Conservation (phyloP, 2,888 invertebrate species). For the Agrotis ipsilon region DNA sequence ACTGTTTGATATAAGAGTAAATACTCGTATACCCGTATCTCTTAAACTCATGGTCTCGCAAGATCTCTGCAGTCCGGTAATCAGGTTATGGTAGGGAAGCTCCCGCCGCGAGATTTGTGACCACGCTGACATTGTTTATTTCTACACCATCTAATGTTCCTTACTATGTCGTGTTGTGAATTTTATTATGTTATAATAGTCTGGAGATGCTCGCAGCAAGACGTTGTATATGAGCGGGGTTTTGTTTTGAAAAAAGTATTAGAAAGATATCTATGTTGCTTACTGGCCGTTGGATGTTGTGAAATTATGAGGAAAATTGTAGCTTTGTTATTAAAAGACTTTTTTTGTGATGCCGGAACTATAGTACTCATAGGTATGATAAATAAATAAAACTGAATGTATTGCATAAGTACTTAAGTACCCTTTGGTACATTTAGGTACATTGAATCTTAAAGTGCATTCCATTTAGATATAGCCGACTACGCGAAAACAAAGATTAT, state of each 20-base stretch:
- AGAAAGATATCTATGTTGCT: slow-evolving; percentile 10
- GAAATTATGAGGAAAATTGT: slow-evolving; percentile 26
- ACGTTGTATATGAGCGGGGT: neutral
- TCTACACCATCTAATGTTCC: slow-evolving; percentile 35
- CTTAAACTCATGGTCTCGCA: slow-evolving; percentile 18
- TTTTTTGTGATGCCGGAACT: neutral
- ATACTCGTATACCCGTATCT: slow-evolving; percentile 7
- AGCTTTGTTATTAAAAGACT: neutral
- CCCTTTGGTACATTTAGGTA: neutral
- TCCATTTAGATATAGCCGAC: no score
- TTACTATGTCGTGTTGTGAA: slow-evolving; percentile 6
- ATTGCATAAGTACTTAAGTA: no score
- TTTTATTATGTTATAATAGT: slow-evolving; percentile 31
- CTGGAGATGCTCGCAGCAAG: slow-evolving; percentile 6
- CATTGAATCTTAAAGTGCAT: neutral
- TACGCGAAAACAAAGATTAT: no score
- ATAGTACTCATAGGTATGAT: no score
- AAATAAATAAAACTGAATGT: no score
- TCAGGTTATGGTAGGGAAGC: slow-evolving; percentile 62
- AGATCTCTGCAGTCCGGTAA: slow-evolving; percentile 48
- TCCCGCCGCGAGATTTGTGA: slow-evolving; percentile 65
- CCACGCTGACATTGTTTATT: slow-evolving; percentile 49
- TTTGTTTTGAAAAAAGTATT: slow-evolving; percentile 12
- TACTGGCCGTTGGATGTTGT: slow-evolving; percentile 1
- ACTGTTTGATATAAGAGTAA: slow-evolving; percentile 39